Evolutionary conservation across 2,888 invertebrate genomes (phyloP), one percentile per base, ranked within the genome.

Genomic region (Harpalus rufipes): DNA sequence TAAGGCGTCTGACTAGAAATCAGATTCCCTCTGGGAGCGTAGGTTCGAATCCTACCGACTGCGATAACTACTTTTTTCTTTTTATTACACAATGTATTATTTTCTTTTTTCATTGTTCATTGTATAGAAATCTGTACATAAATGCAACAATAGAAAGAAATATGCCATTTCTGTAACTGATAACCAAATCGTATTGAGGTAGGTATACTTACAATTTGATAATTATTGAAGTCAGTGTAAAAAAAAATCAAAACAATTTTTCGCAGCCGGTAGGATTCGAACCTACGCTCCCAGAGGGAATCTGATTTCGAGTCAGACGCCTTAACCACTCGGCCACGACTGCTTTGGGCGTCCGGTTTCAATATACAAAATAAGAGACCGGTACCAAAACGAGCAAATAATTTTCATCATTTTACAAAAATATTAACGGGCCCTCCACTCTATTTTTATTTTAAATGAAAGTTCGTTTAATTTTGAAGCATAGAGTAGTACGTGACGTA

Each of bases 281-380:
- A 96, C 95, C 95, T 95, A 95, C 95, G 95, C 95, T 95, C 95
- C 95, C 95, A 95, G 95, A 95, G 95, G 95, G 95, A 95, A 95
- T 95, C 95, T 95, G 95, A 95, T 95, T 95, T 95, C 95, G 94
- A 95, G 95, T 95, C 95, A 95, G 95, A 95, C 95, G 95, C 95
- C 95, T 95, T 95, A 95, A 95, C 95, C 95, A 94, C 95, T 95
- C 95, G 95, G 95, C 95, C 95, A 95, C 94, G 95, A 94, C 95
- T 95, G 95, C 95, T 68, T 25, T 41, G 32, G 32, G 25, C n/a
- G n/a, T 68, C 10, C 12, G 14, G 10, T 51, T 51, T 51, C 8
- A 51, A 51, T 2, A 51, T 2, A 51, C 44, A 10, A 12, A 8
- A 51, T 12, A 12, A 51, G 44, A 51, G 12, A 12, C 32, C 32